Evolutionary conservation across 2,797 vertebrate species (phyloP).

Genomic region (Allenopithecus nigroviridis): DNA sequence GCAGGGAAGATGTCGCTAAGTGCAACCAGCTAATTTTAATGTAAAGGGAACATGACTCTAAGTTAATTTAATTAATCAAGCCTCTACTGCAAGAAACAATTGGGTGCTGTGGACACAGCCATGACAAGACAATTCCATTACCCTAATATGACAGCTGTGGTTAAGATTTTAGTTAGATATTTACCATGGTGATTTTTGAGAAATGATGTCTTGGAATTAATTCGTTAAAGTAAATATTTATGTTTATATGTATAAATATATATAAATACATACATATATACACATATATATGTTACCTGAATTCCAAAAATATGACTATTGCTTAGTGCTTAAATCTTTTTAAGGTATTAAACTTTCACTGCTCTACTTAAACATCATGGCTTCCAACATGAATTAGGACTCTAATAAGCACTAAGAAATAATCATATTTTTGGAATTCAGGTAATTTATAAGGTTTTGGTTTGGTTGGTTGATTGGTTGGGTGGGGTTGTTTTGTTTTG

Average conservation of each 20-base stretch:
- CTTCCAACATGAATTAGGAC: no score
- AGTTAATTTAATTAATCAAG: neutral
- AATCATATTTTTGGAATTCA: neutral
- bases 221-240: no score
- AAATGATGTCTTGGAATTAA: neutral
- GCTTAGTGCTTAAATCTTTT: neutral
- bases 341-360: neutral
- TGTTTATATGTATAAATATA: neutral
- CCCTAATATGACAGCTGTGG: fast-evolving
- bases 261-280: neutral
- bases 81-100: neutral
- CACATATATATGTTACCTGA: neutral
- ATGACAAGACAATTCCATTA: fast-evolving
- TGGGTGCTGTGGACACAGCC: neutral
- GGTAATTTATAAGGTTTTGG: neutral
- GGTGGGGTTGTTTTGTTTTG: no score
- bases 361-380: neutral
- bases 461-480: neutral
- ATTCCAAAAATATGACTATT: neutral
- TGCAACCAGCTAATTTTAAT: neutral
- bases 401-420: neutral
- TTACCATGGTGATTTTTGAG: neutral
- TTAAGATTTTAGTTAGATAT: fast-evolving
- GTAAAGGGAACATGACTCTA: neutral
- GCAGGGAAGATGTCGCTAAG: fast-evolving